These are phyloP conservation scores for Xenopus petersii DNA, from an alignment of 2,797 vertebrate genomes.

Conservation along the genomic window DNA sequence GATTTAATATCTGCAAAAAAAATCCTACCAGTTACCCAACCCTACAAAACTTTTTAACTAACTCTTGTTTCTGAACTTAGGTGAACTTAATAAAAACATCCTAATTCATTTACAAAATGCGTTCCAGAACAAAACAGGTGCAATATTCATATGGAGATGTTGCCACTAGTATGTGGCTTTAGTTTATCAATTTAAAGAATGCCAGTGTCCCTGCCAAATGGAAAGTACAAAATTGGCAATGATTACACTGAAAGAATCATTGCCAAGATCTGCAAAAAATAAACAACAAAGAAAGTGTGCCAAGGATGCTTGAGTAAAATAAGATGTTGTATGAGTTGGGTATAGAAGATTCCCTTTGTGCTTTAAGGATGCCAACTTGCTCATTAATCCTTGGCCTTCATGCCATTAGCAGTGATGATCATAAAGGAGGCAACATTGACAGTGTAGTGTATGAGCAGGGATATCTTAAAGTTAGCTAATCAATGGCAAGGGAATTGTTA, in stretches of 20 bases:
- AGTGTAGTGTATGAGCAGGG: background rate
- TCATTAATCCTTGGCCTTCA: background rate
- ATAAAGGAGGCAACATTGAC: background rate
- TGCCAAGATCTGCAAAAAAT: conserved; percentile 29
- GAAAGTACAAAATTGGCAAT: conserved; percentile 37
- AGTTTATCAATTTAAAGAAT: conserved; percentile 29
- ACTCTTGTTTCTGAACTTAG: background rate
- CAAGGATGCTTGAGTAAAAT: conserved; percentile 15
- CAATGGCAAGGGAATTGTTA: background rate
- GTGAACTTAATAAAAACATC: conserved; percentile 34
- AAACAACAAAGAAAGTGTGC: conserved; percentile 22
- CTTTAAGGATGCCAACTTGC: background rate
- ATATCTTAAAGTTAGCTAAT: background rate
- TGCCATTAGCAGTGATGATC: background rate
- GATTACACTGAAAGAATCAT: conserved; percentile 1
- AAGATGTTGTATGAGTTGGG: background rate
- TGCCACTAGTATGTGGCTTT: conserved; percentile 29
- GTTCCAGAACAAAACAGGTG: conserved; percentile 38
- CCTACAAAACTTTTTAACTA: background rate
- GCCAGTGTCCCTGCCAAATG: conserved; percentile 30
- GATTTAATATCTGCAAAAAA: too few species aligned
- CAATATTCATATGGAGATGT: conserved; percentile 33
- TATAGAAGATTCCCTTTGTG: background rate
- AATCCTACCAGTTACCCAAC: too few species aligned
- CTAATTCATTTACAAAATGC: conserved; percentile 33